Evolutionary conservation across 2,797 vertebrate species (phyloP).

Genomic region (Pygocentrus nattereri): DNA sequence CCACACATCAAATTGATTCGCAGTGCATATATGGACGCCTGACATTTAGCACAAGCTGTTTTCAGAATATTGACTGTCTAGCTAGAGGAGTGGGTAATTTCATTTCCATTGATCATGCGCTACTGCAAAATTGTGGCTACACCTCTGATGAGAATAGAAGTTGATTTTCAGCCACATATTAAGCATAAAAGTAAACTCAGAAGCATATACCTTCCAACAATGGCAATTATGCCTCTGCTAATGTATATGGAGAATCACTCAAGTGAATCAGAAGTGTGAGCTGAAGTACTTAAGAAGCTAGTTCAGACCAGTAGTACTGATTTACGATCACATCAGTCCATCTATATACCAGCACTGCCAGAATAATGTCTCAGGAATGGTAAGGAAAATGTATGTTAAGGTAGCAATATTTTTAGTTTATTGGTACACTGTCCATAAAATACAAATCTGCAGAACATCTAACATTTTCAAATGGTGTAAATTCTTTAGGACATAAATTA

Average conservation of each 20-base stretch:
- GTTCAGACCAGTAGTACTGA: background rate
- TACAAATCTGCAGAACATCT: no score
- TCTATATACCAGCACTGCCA: background rate
- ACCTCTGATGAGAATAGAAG: slow-evolving; percentile 42
- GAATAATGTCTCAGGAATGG: background rate
- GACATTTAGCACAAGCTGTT: slow-evolving; percentile 59
- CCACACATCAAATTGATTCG: slow-evolving; percentile 48
- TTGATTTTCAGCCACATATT: slow-evolving; percentile 48
- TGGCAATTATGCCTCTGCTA: slow-evolving; percentile 6
- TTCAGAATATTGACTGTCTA: slow-evolving; percentile 59
- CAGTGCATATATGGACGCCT: slow-evolving; percentile 53
- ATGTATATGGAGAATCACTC: background rate
- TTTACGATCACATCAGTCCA: background rate
- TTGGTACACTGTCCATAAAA: no score
- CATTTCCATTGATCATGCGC: slow-evolving; percentile 58
- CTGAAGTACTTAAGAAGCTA: background rate
- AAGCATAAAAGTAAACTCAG: slow-evolving; percentile 29
- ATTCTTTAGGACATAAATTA: no score
- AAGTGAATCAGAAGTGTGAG: background rate
- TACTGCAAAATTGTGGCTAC: slow-evolving; percentile 49
- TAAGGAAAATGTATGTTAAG: no score
- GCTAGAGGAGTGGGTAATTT: slow-evolving; percentile 58
- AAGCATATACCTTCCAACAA: background rate
- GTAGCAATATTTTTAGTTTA: no score
- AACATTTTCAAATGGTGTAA: no score